phyloP scores from a whole-genome alignment of 1,140 invertebrate genomes.

The Drosophila ficusphila region DNA sequence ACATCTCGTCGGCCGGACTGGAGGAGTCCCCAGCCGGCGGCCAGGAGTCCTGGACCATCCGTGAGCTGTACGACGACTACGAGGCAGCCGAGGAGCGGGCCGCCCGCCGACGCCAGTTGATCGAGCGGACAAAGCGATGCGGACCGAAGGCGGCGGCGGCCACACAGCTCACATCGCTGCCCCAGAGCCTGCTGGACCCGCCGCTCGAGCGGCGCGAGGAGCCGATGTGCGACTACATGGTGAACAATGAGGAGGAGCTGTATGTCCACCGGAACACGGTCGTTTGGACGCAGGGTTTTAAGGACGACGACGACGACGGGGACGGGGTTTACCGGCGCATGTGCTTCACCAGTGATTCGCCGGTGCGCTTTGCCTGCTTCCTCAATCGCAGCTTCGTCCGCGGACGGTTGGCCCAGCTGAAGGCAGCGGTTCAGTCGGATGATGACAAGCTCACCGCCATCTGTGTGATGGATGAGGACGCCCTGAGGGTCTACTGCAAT shows the following conservation, averaged over 20 bases:
- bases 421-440: slow-evolving; percentile 48
- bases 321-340: slow-evolving; percentile 85
- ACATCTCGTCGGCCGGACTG: slow-evolving; percentile 86
- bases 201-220: slow-evolving; percentile 32
- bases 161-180: slow-evolving; percentile 62
- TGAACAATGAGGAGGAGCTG: slow-evolving; percentile 92
- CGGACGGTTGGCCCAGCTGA: slow-evolving; percentile 84
- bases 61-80: slow-evolving; percentile 85
- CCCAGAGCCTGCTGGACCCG: slow-evolving; percentile 44
- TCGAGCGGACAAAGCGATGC: slow-evolving; percentile 63
- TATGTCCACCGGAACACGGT: slow-evolving; percentile 94
- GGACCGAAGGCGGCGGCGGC: slow-evolving; percentile 61
- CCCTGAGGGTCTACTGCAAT: slow-evolving; percentile 91
- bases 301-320: slow-evolving; percentile 60
- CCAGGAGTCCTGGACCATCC: slow-evolving; percentile 89
- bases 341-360: slow-evolving; percentile 92
- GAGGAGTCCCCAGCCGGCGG: slow-evolving; percentile 83
- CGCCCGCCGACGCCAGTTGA: slow-evolving; percentile 57
- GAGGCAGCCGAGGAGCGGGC: slow-evolving; percentile 52
- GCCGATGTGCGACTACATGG: slow-evolving; percentile 76
- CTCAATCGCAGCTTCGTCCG: slow-evolving; percentile 87
- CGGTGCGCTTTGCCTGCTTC: slow-evolving; percentile 93
- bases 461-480: slow-evolving; percentile 87
- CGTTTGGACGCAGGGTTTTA: slow-evolving; percentile 87
- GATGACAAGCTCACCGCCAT: slow-evolving; percentile 67